phyloP scores from a whole-genome alignment of 2,113 vertebrate genomes.

The Nestor notabilis region DNA sequence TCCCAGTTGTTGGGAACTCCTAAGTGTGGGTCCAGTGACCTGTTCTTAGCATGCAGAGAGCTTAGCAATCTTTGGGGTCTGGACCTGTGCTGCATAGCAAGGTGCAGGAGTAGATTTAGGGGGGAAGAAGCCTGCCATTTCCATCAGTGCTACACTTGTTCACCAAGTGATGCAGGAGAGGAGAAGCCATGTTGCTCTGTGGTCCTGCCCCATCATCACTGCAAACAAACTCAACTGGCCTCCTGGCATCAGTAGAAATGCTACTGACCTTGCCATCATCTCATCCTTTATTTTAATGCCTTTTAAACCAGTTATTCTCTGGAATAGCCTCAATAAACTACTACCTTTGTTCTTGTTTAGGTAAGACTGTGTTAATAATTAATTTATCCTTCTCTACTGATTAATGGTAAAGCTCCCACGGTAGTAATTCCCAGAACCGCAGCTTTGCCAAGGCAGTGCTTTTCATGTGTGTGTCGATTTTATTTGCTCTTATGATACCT shows the following conservation, averaged over 20 bases:
- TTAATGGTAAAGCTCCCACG: not conserved
- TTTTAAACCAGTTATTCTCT: not conserved
- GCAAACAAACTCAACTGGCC: rapidly evolving
- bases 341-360: not conserved
- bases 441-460: not conserved
- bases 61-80: rapidly evolving
- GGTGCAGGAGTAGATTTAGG: not conserved
- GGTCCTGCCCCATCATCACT: not conserved
- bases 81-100: not conserved
- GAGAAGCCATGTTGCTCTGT: not conserved
- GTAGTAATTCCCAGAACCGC: not conserved
- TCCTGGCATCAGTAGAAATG: not conserved
- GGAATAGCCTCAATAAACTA: not conserved
- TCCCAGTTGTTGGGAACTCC: rapidly evolving
- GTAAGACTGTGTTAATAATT: not conserved
- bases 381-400: not conserved
- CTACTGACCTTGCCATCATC: not conserved
- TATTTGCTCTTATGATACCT: not conserved
- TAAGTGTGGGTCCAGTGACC: rapidly evolving
- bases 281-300: not conserved
- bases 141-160: not conserved
- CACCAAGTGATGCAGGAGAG: not conserved
- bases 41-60: rapidly evolving
- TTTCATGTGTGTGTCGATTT: not conserved
- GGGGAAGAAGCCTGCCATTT: not conserved